phyloP scores from a whole-genome alignment of 2,797 vertebrate genomes.

The Mus minutoides region DNA sequence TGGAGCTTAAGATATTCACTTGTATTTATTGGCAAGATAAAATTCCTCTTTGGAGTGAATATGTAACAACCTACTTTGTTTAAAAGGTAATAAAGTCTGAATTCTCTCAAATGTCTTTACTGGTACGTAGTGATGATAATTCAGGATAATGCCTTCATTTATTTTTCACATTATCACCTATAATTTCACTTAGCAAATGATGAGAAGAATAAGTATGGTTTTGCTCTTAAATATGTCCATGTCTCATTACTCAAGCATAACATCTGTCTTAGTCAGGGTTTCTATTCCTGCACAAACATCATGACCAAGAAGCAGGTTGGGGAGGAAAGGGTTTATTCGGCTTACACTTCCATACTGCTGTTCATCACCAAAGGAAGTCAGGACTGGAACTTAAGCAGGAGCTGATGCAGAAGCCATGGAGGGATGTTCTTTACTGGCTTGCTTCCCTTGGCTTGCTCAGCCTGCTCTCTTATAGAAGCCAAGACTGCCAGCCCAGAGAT shows the following conservation, averaged over 20 bases:
- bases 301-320: too few species aligned
- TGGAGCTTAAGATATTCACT: conserved; percentile 81
- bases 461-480: too few species aligned
- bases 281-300: too few species aligned
- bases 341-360: too few species aligned
- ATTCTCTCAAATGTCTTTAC: conserved; percentile 71
- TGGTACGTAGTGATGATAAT: conserved; percentile 68
- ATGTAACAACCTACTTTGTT: conserved; percentile 81
- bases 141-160: conserved; percentile 75
- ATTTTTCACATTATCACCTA: conserved; percentile 62
- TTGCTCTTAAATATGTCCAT: conserved; percentile 61
- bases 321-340: too few species aligned
- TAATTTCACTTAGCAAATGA: conserved; percentile 69
- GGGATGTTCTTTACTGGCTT: too few species aligned
- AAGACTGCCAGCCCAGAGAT: too few species aligned
- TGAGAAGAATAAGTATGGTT: conserved; percentile 57
- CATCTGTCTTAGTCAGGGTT: too few species aligned
- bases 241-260: not conserved
- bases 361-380: too few species aligned
- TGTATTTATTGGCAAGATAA: conserved; percentile 86
- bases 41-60: conserved; percentile 79
- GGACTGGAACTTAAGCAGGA: too few species aligned
- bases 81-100: conserved; percentile 77
- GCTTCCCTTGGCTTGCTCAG: too few species aligned
- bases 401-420: too few species aligned